Percentiles rank a stretch among this genome's conserved stretches.
Conservation (phyloP, 2,888 invertebrate species). For the Ganaspis brasiliensis region DNA sequence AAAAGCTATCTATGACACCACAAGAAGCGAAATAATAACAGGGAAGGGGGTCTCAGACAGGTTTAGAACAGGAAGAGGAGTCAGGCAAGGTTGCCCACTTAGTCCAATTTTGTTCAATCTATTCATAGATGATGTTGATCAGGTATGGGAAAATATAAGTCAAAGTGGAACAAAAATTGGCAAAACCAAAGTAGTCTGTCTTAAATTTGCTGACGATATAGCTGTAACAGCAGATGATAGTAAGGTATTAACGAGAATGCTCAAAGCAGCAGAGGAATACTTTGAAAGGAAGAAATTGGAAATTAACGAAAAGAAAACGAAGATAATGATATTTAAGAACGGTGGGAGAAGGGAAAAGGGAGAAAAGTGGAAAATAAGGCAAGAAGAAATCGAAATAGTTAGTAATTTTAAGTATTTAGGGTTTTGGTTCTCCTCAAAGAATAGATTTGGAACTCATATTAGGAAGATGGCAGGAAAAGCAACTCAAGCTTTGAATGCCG, state of each 20-base stretch:
- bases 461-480: slow-evolving; percentile 39
- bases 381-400: slow-evolving; percentile 43
- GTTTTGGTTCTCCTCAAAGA: slow-evolving; percentile 43
- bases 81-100: slow-evolving; percentile 56
- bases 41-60: slow-evolving; percentile 15
- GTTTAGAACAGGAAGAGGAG: slow-evolving; percentile 50
- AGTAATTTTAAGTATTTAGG: slow-evolving; percentile 52
- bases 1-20: slow-evolving; percentile 49
- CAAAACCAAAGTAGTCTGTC: slow-evolving; percentile 40
- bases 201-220: slow-evolving; percentile 5
- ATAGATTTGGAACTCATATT: slow-evolving; percentile 38
- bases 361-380: slow-evolving; percentile 43
- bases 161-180: slow-evolving; percentile 46
- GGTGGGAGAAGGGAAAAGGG: slow-evolving; percentile 16
- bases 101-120: slow-evolving; percentile 55
- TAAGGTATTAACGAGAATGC: slow-evolving; percentile 41
- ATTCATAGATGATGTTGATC: slow-evolving; percentile 50
- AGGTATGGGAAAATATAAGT: slow-evolving; percentile 28
- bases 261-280: slow-evolving; percentile 46
- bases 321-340: too few relatives aligned
- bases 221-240: slow-evolving; percentile 20
- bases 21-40: slow-evolving; percentile 44
- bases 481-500: slow-evolving; percentile 43
- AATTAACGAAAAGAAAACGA: slow-evolving; percentile 46
- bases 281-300: slow-evolving; percentile 47